Evolutionary conservation across 2,888 invertebrate genomes (phyloP), one percentile per base, ranked within the genome.

Genomic region (Suillia variegata): DNA sequence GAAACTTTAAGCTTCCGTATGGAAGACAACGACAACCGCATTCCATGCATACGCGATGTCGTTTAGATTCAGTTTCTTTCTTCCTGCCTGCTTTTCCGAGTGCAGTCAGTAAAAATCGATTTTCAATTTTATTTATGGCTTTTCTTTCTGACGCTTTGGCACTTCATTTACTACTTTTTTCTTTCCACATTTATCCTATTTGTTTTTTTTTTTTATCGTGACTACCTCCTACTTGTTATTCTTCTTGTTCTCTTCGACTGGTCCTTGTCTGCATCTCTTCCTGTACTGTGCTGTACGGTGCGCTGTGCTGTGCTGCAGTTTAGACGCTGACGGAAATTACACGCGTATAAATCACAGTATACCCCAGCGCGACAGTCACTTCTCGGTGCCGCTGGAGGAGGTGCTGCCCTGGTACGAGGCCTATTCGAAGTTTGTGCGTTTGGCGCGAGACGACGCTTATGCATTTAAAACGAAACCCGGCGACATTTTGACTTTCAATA

Each of bases 401-500:
- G 89, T 90, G 0, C 83, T 86, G 52, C 84, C 85, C 0, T 89
- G 91, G 87, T 92, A 92, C 72, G 80, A 85, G 73, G 89, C 92
- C 1, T 84, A 90, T 69, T 84, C 86, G 56, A 75, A 85, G 52
- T 91, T 91, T 72, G 85, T 88, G 6, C 79, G 86, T 55, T 73
- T 89, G 60, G 86, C 88, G 45, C 84, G 88, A 47, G 76, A 84
- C 33, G 88, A 89, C 74, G 83, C 87, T 2, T 85, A 87, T 1
- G 83, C 84, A 54, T 88, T 90, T 66, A 90, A 89, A 79, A 85
- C 88, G 5, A 82, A 85, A 61, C 85, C 87, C 56, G 91, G 87
- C 0, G 88, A 90, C 63, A 87, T 91, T 50, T 80, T 91, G 20
- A 85, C 88, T 13, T 91, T 92, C 79, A 89, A 91, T 78, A 92